Evolutionary conservation across 2,797 vertebrate genomes (phyloP).

Genomic region (Synanceia verrucosa): DNA sequence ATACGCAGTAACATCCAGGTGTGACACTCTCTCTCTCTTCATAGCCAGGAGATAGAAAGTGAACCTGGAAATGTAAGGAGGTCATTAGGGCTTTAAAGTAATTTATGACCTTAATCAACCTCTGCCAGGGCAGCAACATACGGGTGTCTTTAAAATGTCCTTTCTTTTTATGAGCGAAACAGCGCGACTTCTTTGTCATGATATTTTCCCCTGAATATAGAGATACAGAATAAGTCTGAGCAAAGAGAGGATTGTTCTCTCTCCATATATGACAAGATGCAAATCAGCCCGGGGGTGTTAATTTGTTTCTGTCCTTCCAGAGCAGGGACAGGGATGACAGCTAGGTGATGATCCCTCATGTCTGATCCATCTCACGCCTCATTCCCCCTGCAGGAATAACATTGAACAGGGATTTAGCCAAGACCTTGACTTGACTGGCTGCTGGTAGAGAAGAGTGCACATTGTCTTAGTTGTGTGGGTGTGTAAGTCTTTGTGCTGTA

Average conservation of each 20-base stretch:
- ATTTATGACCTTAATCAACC: constrained; percentile 12
- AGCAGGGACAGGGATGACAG: constrained; percentile 51
- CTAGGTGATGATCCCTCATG: constrained; percentile 73
- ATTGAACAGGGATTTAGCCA: constrained; percentile 71
- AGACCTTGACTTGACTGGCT: constrained; percentile 72
- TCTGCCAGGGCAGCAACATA: not conserved
- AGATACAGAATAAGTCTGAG: constrained; percentile 4
- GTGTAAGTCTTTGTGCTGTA: constrained; percentile 1
- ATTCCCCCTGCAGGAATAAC: constrained; percentile 65
- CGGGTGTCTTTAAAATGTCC: not conserved
- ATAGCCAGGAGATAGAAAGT: not conserved
- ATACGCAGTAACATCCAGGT: constrained; percentile 38
- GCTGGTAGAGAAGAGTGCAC: constrained; percentile 37
- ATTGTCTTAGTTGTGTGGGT: constrained; percentile 26
- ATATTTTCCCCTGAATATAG: not conserved
- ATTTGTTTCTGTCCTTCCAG: constrained; percentile 60
- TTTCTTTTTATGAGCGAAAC: not conserved
- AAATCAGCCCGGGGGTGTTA: constrained; percentile 58
- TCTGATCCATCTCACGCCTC: constrained; percentile 66
- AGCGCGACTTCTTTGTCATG: not conserved
- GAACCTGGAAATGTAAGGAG: not conserved
- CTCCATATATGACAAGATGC: constrained; percentile 49
- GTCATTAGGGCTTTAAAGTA: not conserved
- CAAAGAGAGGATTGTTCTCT: constrained; percentile 41
- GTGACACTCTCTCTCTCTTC: constrained; percentile 9